Base-by-base conservation (phyloP, 2,797 vertebrate genomes). In the Psittacula derbiana region DNA sequence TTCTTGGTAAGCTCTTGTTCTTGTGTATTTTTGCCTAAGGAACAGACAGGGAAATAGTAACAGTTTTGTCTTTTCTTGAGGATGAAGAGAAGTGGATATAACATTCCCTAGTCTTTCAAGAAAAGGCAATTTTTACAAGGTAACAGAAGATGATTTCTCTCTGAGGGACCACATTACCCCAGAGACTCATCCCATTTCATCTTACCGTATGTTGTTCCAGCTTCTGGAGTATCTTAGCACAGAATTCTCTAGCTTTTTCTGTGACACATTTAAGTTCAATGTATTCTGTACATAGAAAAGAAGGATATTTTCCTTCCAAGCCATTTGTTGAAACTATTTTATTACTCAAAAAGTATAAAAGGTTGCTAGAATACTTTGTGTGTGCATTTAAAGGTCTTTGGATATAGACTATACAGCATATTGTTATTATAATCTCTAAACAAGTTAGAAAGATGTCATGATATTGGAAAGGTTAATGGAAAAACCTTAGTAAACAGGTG, bases 121-220 rank as follows among this genome's bases (percentile, higher is more conserved):
- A 90, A 96, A 93, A 75, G 75, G 44, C 79, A 85, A 46, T 71
- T 91, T 95, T 93, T 95, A 40, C 81, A 89, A 89, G 58, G 38
- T 36, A 78, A 66, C 83, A 81, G 73, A 65, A 78, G 61, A 90
- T 17, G 24, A 58, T 70, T 95, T 92, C 69, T 93, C 74, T 88
- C 75, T 60, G 69, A 83, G 74, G 60, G 64, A 85, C 91, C 64
- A 50, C 12, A 36, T 90, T 81, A 66, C 71, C 57, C 70, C 40
- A 64, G 88, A 88, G 88, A 70, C 60, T 88, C 58, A 72, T 75
- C 66, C 76, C 46, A 44, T 90, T 90, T 92, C 64, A 30, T 92
- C 73, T 93, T 1, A 30, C 73, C 4, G 41, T 93, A 86, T 80
- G 82, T 85, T 82, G 58, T 88, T 60, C 66, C 84, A 66, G 20